Base-by-base conservation (phyloP, 2,113 vertebrate genomes). In the Octodon degus region DNA sequence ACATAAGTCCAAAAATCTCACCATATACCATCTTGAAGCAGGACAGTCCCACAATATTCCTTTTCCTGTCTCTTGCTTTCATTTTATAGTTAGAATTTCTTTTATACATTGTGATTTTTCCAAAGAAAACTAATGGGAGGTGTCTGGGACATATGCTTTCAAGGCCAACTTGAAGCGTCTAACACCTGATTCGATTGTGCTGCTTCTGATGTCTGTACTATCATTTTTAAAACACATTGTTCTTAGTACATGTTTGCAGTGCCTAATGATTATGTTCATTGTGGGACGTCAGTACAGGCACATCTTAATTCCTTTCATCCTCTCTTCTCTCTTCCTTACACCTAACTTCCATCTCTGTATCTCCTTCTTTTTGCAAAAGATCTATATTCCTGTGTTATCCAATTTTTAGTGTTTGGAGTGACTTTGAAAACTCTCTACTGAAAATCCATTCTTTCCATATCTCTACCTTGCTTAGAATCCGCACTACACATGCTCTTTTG, bases 381-480 rank as follows among this genome's bases (percentile, higher is more conserved):
- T 47, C 24, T 47, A 47, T 76, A 27, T 47, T 27, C 40, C 40
- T 7, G 24, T 76, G 40, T 37, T 4, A 34, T 34, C 37, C 34
- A 24, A 34, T 37, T 6, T 47, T 93, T 68, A 24, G 7, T 65
- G 50, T 3, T 17, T 93, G 14, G 25, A 20, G 37, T 84, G 58
- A 80, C 70, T 58, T 95, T 65, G 30, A 32, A 2, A 58, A 63
- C n/a, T 68, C 90, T 82, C 20, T 47, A 81, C 34, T 24, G n/a
- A 63, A 90, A 63, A 77, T 77, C 74, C 7, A 62, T 3, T 94
- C 58, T 96, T 40, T 30, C 27, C 16, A 47, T 68, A 40, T 82
- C 76, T 90, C 62, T 50, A 9, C 67, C 87, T 93, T 58, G 47
- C 20, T 95, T 91, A 91, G 88, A 91, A 93, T 74, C 16, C 60